Conservation (phyloP, 1,140 invertebrate genomes). For the Pteromalus puparum region DNA sequence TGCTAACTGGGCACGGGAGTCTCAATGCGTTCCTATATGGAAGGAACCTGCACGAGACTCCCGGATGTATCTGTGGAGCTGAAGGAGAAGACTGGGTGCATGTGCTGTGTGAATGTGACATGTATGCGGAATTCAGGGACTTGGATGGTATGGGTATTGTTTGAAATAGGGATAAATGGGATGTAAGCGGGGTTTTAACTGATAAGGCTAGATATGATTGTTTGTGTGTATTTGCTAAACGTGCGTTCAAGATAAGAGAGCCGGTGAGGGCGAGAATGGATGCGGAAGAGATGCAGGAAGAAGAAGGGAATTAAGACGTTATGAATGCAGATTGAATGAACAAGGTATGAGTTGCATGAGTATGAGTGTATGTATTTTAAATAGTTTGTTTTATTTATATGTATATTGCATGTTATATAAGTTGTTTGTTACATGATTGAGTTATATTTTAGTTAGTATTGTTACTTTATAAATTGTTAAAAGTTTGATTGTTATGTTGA, state of each 20-base stretch:
- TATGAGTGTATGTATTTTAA: too few relatives aligned
- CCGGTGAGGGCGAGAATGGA: neutral
- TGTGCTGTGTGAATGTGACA: neutral
- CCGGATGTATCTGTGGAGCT: too few relatives aligned
- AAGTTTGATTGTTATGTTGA: too few relatives aligned
- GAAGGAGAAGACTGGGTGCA: neutral
- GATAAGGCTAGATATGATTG: neutral
- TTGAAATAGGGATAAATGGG: neutral
- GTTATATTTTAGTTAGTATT: too few relatives aligned
- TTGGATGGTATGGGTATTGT: neutral
- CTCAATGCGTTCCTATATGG: too few relatives aligned
- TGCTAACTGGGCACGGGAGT: too few relatives aligned
- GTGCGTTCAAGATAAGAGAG: neutral
- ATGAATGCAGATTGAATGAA: neutral
- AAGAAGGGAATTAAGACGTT: neutral
- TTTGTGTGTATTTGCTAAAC: neutral
- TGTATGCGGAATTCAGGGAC: slow-evolving; percentile 1
- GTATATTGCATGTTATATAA: too few relatives aligned
- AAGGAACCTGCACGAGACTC: too few relatives aligned
- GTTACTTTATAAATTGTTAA: too few relatives aligned
- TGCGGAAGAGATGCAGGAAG: neutral
- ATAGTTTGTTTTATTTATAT: too few relatives aligned
- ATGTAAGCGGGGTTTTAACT: neutral
- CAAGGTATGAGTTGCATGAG: neutral
- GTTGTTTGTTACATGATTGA: too few relatives aligned